Percentiles rank a stretch among this genome's conserved stretches.
These are phyloP conservation scores for Euplexia lucipara DNA, from an alignment of 2,888 invertebrate species.

Conservation along the genomic window DNA sequence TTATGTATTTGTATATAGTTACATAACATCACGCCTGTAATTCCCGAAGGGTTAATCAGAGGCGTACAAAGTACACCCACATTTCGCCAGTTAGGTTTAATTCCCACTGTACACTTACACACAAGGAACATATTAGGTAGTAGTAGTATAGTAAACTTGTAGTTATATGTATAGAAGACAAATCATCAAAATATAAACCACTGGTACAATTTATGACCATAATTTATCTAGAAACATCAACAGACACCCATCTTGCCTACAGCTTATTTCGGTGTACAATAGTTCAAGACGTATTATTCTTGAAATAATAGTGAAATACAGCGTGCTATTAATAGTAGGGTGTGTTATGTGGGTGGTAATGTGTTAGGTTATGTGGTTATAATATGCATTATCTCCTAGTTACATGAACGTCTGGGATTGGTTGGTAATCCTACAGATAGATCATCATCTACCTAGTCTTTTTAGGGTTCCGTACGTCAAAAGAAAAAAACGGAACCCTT, in stretches of 20 bases:
- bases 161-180: slow-evolving; percentile 7
- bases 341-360: slow-evolving; percentile 22
- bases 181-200: background rate
- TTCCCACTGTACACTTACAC: no score
- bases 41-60: no score
- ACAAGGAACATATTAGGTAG: no score
- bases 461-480: no score
- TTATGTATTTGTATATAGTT: no score
- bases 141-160: no score
- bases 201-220: slow-evolving; percentile 24
- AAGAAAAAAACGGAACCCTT: no score
- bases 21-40: no score
- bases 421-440: background rate
- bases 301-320: slow-evolving; percentile 26
- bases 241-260: background rate
- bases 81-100: no score
- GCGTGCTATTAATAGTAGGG: background rate
- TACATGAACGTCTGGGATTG: background rate
- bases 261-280: slow-evolving; percentile 13
- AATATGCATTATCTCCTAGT: no score
- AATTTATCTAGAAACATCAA: slow-evolving; percentile 22
- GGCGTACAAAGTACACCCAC: no score
- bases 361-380: background rate
- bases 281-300: slow-evolving; percentile 6
- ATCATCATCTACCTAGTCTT: background rate